phyloP scores from a whole-genome alignment of 2,797 vertebrate genomes.

The Poeciliopsis infans region DNA sequence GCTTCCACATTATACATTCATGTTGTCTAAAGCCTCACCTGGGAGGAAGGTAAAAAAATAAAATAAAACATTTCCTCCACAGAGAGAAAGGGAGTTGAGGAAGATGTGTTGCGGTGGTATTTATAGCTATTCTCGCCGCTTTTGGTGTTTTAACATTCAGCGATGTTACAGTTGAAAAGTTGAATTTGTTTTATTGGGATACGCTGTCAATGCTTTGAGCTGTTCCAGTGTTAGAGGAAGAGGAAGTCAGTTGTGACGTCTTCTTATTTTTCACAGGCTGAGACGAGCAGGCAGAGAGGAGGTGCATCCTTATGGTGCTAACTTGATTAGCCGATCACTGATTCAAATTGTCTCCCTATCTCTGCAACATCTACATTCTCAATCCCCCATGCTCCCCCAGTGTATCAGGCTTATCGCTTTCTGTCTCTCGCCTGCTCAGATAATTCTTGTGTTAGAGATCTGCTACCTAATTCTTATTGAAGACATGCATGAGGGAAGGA shows the following conservation, averaged over 20 bases:
- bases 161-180: not conserved
- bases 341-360: constrained; percentile 71
- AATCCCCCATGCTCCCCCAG: constrained; percentile 20
- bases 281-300: constrained; percentile 34
- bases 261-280: constrained; percentile 28
- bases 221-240: not conserved
- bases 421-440: constrained; percentile 47
- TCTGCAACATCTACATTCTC: constrained; percentile 48
- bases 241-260: constrained; percentile 59
- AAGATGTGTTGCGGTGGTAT: not conserved
- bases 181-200: not conserved
- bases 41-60: constrained; percentile 12
- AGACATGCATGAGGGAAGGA: constrained; percentile 58
- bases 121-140: not conserved
- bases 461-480: constrained; percentile 53
- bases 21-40: constrained; percentile 32
- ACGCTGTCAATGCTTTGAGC: not conserved
- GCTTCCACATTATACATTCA: constrained; percentile 34
- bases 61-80: constrained; percentile 1
- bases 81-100: constrained; percentile 12
- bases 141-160: not conserved
- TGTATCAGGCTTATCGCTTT: constrained; percentile 45
- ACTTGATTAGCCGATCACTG: constrained; percentile 69
- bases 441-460: constrained; percentile 55
- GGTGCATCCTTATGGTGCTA: constrained; percentile 54